Conservation (phyloP, 1,140 invertebrate species). For the Archivesica marissinica region DNA sequence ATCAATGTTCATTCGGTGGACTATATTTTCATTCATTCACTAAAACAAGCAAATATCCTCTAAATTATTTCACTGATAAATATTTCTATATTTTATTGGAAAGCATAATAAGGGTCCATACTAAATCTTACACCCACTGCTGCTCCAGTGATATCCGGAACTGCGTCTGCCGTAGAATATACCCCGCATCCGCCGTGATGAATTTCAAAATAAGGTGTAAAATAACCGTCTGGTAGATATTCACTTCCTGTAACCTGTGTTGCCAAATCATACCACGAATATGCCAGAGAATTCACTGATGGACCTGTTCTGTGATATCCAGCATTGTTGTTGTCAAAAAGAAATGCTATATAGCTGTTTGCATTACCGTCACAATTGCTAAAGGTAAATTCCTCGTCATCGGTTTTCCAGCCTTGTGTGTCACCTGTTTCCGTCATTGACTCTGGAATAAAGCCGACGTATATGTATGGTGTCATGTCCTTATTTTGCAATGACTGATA, state of each 20-base stretch:
- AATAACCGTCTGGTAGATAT: slow-evolving; percentile 36
- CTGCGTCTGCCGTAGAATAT: not conserved
- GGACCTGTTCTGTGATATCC: not conserved
- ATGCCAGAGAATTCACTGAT: not conserved
- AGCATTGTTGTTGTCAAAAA: not conserved
- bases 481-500: not conserved
- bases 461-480: slow-evolving; percentile 38
- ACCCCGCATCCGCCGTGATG: slow-evolving; percentile 55
- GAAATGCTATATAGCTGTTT: slow-evolving; percentile 34
- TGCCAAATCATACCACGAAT: slow-evolving; percentile 4
- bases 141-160: slow-evolving; percentile 3
- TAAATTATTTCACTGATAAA: too few species aligned
- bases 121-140: slow-evolving; percentile 35
- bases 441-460: slow-evolving; percentile 24
- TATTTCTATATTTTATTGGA: too few species aligned
- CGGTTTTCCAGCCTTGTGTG: slow-evolving; percentile 11
- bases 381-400: slow-evolving; percentile 35
- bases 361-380: slow-evolving; percentile 49
- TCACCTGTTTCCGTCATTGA: not conserved
- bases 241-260: not conserved
- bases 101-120: too few species aligned
- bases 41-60: too few species aligned
- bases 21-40: too few species aligned
- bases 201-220: slow-evolving; percentile 49
- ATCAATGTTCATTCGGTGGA: too few species aligned